Evolutionary conservation across 2,797 vertebrate species (phyloP), one percentile per base, ranked within the genome.

Genomic region (Gambusia yucatana): DNA sequence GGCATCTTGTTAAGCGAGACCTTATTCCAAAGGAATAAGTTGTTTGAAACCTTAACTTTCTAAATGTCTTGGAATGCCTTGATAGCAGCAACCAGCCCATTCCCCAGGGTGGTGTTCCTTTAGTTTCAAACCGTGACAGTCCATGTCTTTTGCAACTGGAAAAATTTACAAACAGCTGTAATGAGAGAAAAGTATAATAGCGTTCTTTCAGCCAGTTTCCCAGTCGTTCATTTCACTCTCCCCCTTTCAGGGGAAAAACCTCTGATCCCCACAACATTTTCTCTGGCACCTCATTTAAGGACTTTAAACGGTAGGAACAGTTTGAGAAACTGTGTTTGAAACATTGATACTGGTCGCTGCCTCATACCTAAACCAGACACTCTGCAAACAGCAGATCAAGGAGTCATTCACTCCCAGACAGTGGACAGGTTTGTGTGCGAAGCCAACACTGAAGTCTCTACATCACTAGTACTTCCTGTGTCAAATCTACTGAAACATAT

Each of bases 331-430:
- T 25, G 36, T 67, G 39, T 41, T 41, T 41, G 17, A 67, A 41
- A 11, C 63, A 67, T 41, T 25, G 36, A 67, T 67, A 41, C 36
- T 10, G 36, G 36, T 39, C 63, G 25, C 20, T 5, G 9, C 20
- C 20, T 3, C 8, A 67, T 11, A 67, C 20, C 63, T 67, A 67
- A 25, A 41, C 36, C 36, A 67, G 36, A 67, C 17, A 25, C 6
- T 39, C 63, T 67, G 17, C 59, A 63, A 89, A 92, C 81, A 78
- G 82, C 50, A 48, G 86, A 85, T 88, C 82, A 86, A 89, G 85
- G 39, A 82, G 77, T 72, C 46, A 63, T 83, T 84, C 81, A 50
- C 78, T 10, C 78, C 11, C 5, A 86, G 55, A 90, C 90, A 90
- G 75, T 86, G 86, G 87, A 86, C 87, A 82, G 28, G 57, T 61